Evolutionary conservation across 2,888 invertebrate genomes (phyloP), one percentile per base, ranked within the genome.

Genomic region (Apotomis betuletana): DNA sequence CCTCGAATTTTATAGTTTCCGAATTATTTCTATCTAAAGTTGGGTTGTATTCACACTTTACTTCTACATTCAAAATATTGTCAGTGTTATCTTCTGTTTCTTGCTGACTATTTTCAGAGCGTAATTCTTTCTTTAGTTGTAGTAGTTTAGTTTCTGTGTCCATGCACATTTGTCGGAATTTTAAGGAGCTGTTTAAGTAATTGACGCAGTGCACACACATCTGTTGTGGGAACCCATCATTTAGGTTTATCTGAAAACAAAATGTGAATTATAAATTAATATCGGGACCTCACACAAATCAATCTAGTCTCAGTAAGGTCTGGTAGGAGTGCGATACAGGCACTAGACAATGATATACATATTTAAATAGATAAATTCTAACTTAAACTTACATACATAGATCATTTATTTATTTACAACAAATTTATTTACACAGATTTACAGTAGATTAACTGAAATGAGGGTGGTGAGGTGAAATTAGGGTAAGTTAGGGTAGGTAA

Each of bases 161-260:
- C 67, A 79, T 77, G 54, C 85, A 86, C 71, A 78, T 82, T 76
- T 76, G 80, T 41, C 83, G 74, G 65, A 86, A 86, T 69, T 78
- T 80, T 5, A 75, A 74, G 1, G 79, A 78, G 67, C 81, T 76
- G 61, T 84, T 85, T 27, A 85, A 77, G 62, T 78, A 81, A 52
- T 70, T 75, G 5, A 83, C 78, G 58, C 86, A 86, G 0, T 52
- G 15, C 0, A 77, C 63, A 49, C 86, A 86, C 69, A 85, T 83
- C 70, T 78, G 72, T 74, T 85, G 82, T 9, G 86, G 80, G 5
- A 85, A 68, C 0, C 67, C 69, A 63, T 86, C 86, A 49, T 82
- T 78, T n/a, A 78, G 41, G 75, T 81, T 75, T 0, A 86, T 74
- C 85, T 86, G 80, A n/a, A 78, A 79, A 9, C 5, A 58, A 57